Evolutionary conservation across 2,797 vertebrate genomes (phyloP).

Genomic region (Adrianichthys oophorus): DNA sequence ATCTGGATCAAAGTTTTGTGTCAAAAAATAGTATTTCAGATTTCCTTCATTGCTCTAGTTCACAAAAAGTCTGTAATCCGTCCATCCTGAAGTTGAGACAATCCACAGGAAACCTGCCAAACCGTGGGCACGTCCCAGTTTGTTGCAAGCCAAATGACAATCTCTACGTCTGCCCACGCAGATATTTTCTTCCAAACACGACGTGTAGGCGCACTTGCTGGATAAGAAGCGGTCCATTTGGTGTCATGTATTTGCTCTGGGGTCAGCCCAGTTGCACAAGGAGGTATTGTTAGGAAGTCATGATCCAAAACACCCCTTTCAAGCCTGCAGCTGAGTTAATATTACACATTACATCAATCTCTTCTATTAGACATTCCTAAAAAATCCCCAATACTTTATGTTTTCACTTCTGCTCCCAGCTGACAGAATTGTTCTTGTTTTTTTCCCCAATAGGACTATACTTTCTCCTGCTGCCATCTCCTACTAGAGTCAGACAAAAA

Average conservation of each 20-base stretch:
- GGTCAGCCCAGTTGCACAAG: conserved; percentile 60
- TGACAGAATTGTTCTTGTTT: conserved; percentile 64
- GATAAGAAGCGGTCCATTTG: conserved; percentile 60
- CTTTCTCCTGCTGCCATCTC: conserved; percentile 64
- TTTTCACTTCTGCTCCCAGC: conserved; percentile 61
- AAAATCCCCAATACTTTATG: conserved; percentile 44
- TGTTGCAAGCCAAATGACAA: conserved; percentile 42
- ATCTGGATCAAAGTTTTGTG: conserved; percentile 34
- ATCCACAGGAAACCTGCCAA: conserved; percentile 35
- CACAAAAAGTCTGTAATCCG: conserved; percentile 57
- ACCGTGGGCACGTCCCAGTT: conserved; percentile 27
- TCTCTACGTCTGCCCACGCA: conserved; percentile 36
- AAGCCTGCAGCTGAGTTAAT: conserved; percentile 67
- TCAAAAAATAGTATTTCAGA: conserved; percentile 6
- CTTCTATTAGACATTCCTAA: conserved; percentile 52
- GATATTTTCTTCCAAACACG: conserved; percentile 50
- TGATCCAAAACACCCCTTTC: conserved; percentile 59
- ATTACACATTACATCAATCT: conserved; percentile 65
- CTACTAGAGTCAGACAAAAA: conserved; percentile 48
- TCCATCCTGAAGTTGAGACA: conserved; percentile 36
- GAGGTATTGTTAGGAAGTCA: conserved; percentile 65
- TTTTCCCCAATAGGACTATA: conserved; percentile 60
- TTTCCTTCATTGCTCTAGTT: conserved; percentile 47
- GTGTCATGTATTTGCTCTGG: conserved; percentile 66
- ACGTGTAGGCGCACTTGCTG: conserved; percentile 42